Base-by-base conservation (phyloP, 2,113 vertebrate species). In the Trachemys scripta region DNA sequence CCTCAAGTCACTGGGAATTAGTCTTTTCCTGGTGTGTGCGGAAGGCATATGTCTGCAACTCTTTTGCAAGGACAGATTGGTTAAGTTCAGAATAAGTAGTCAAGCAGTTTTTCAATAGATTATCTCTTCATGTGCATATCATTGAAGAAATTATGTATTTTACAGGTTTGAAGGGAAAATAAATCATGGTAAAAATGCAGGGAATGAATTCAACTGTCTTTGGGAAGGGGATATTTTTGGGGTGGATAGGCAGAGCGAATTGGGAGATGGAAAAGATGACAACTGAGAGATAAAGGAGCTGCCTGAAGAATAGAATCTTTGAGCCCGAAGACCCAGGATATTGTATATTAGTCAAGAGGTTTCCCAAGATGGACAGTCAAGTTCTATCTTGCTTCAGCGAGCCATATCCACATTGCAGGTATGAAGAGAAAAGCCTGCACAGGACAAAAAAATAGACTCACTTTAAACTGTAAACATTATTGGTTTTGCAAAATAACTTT, bases 351-450 rank as follows among this genome's bases (percentile, higher is more conserved):
- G 17, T 56, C 29, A 0, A 80, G 79, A 90, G 89, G 25, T 27
- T 82, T 93, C 78, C 86, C n/a, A 54, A 17, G 59, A 89, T 89
- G n/a, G 35, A 20, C 69, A 75, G 69, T 75, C n/a, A 75, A 38
- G n/a, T n/a, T 75, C 35, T 42, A 22, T 22, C 20, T 72, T 38
- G n/a, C 35, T 38, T 42, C 38, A 38, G 69, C 19, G 19, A 42
- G n/a, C 69, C 35, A n/a, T 20, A 8, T n/a, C n/a, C 65, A 75
- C n/a, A 75, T 75, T 62, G 17, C n/a, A 75, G 19, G 38, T 75
- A 35, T 75, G 6, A 75, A 75, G 9, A 42, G n/a, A 75, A 75
- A 75, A 75, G n/a, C 35, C n/a, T 75, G 6, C 38, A 75, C 38
- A 42, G n/a, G 9, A 42, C 35, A 38, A 75, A 38, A 42, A 75